Evolutionary conservation across 2,888 invertebrate genomes (phyloP), one percentile per base, ranked within the genome.

Genomic region (Isoperla grammatica): DNA sequence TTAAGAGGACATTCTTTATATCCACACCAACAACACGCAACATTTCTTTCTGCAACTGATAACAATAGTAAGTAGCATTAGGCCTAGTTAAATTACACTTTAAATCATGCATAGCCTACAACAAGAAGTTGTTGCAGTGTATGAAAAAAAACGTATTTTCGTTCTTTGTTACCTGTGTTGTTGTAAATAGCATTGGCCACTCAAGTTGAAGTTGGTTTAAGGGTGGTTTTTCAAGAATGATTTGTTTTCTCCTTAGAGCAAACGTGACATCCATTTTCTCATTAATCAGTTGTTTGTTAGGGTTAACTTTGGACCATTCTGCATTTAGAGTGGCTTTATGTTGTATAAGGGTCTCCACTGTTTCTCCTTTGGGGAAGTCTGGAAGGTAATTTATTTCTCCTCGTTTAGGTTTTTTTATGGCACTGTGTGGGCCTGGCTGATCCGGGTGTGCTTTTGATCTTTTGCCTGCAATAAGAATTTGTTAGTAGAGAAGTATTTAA

Each of bases 311-410:
- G 2, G 20, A 5, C 20, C 9, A 48, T 48, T 48, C 48, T 12
- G 9, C 22, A 2, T 19, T 1, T 6, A 48, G 20, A 12, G 20
- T 5, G 22, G 20, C 23, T 22, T 48, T 48, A 20, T 48, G 48
- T 9, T 48, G n/a, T 4, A 12, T 19, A 19, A 48, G n/a, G 3
- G 8, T 48, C 11, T 48, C 22, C 2, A 22, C n/a, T 22, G 22
- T 48, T 48, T 48, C 48, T 3, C 23, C 48, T 12, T 48, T 22
- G 2, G 48, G 48, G 22, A 48, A 48, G 20, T 48, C 48, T 19
- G 48, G 48, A 5, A 22, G 20, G 20, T 48, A 48, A 13, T 48
- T 19, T 9, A 48, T 22, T 22, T 48, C 48, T 5, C 48, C 48
- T 22, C 48, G 19, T 22, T 11, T 8, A 4, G 20, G 20, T 22